Evolutionary conservation across 2,113 vertebrate species (phyloP), one percentile per base, ranked within the genome.

Genomic region (Pandion haliaetus): DNA sequence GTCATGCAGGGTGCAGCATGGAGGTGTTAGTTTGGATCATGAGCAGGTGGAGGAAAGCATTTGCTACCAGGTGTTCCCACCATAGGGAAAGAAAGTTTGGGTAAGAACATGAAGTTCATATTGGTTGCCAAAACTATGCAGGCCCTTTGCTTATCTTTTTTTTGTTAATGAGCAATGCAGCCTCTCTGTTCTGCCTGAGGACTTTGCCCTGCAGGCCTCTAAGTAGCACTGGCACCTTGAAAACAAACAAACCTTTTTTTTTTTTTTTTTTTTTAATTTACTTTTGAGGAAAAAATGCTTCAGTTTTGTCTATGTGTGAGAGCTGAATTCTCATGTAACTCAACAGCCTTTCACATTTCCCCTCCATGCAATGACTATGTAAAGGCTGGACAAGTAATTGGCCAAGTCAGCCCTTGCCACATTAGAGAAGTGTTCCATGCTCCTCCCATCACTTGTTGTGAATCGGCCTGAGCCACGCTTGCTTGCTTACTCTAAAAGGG

Each of bases 51-150:
- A 47, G 20, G 44, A 61, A 69, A 57, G 32, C 32, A 38, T 71
- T 88, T 42, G 32, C 70, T 91, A 40, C 38, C 26, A 23, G 18
- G 7, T 91, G 29, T 88, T 86, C 14, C 34, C 34, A 79, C 17
- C 16, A 21, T 2, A 78, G 40, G 49, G 57, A 45, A 61, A 58
- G 29, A 40, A 78, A 84, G 61, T 25, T 52, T 13, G 32, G 58
- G 5, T 38, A 58, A 66, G 78, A 90, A 42, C 58, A 50, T 4
- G 1, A 70, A 73, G 58, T 77, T 82, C 21, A 4, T 47, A 42
- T 7, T 62, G n/a, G 15, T 88, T 91, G 45, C 84, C 54, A 73
- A 91, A 95, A 90, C 82, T 96, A 82, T 93, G 94, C 86, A 94
- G 92, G 57, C 54, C n/a, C 54, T 83, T 74, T 77, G 25, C 71